Base-by-base conservation (phyloP, 2,113 vertebrate genomes). In the Thermophis baileyi region DNA sequence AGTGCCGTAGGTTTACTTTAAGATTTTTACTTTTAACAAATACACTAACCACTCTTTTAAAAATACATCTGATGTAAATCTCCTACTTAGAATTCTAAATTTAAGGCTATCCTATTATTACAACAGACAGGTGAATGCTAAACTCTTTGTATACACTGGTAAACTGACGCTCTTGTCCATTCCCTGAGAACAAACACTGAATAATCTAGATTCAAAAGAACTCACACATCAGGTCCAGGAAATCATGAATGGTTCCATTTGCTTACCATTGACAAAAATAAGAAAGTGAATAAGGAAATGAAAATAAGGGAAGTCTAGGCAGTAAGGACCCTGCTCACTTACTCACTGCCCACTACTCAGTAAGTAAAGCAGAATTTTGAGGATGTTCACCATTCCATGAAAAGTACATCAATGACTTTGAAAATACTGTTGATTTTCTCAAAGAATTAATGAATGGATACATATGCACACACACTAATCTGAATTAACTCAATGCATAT, bases 351-450 rank as follows among this genome's bases (percentile, higher is more conserved):
- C 60, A 35, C 2, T 69, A 69, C 30, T 69, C 63, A n/a, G 5
- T n/a, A 74, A 74, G n/a, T 74, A 74, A 74, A 74, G n/a, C n/a
- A 35, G 63, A 35, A 74, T 35, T 35, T 35, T 74, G 14, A 74
- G 30, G 63, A n/a, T 18, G n/a, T 18, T 35, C 14, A 35, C n/a
- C 63, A 49, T 49, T 46, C 85, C 44, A 47, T 74, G 49, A 89
- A 27, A 90, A 53, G 24, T 54, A 20, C 16, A 74, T 7, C 57
- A 93, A 1, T 92, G 94, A 95, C 89, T 3, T 14, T 85, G 93
- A 94, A 96, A 94, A 89, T 92, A 40, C n/a, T 90, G 49, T 93
- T 60, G 14, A 69, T 95, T 96, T 95, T 91, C 24, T 85, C 92
- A 44, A 91, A 92, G 85, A 94, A 94, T 55, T 55, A 55, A 55